Conservation (phyloP, 2,888 invertebrate species). For the Heterodera filipjevi region DNA sequence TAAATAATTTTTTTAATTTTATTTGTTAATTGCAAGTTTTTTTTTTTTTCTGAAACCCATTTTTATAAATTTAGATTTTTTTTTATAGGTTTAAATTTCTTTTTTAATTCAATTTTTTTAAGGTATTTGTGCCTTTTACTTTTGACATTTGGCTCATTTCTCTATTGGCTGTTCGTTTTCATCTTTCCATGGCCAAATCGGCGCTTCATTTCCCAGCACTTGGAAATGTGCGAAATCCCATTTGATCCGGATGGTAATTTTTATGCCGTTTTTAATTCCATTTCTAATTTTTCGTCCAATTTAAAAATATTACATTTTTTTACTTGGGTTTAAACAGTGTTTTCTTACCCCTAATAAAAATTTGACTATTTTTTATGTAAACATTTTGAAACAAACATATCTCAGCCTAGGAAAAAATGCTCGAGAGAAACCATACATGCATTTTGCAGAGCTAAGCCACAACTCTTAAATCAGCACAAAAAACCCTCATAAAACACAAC, state of each 20-base stretch:
- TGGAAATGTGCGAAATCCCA: constrained; percentile 64
- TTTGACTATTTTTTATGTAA: too few relatives aligned
- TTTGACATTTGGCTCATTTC: constrained; percentile 58
- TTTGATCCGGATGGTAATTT: constrained; percentile 53
- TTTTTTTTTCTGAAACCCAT: not conserved
- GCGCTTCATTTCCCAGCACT: constrained; percentile 60
- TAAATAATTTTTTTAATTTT: not conserved
- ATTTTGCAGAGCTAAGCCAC: too few relatives aligned
- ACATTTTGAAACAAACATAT: too few relatives aligned
- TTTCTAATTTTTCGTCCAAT: not conserved
- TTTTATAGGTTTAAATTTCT: not conserved
- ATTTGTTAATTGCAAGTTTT: not conserved
- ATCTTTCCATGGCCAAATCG: constrained; percentile 51
- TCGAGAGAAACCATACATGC: too few relatives aligned
- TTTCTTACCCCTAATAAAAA: not conserved
- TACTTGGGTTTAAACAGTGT: too few relatives aligned
- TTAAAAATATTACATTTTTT: constrained; percentile 18
- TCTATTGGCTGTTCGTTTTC: constrained; percentile 59
- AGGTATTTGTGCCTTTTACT: constrained; percentile 55
- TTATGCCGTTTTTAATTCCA: not conserved
- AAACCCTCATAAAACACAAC: too few relatives aligned
- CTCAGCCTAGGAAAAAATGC: too few relatives aligned
- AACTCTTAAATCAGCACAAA: too few relatives aligned
- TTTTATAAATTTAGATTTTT: constrained; percentile 20
- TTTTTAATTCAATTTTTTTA: constrained; percentile 25